Conservation (phyloP, 2,888 invertebrate genomes). For the Hanleya hanleyi region DNA sequence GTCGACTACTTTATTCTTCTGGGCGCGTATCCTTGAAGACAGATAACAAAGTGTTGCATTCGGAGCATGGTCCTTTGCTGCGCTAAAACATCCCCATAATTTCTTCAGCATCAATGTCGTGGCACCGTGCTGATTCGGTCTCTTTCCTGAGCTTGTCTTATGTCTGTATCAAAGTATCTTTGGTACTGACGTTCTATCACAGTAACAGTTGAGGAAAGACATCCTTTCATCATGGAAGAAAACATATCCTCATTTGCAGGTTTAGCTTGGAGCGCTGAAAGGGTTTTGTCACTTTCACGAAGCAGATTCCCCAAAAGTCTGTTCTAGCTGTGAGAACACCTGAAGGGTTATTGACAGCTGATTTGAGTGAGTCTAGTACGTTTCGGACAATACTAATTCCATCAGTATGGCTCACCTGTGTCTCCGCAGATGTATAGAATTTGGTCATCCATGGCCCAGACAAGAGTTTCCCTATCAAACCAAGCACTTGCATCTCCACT, state of each 20-base stretch:
- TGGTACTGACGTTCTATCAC: too few relatives aligned
- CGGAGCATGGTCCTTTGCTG: too few relatives aligned
- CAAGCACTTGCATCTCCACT: conserved; percentile 30
- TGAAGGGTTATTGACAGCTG: not conserved
- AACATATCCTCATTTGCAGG: not conserved
- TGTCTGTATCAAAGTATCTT: too few relatives aligned
- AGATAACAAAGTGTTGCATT: too few relatives aligned
- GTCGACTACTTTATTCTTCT: too few relatives aligned
- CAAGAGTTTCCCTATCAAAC: conserved; percentile 20
- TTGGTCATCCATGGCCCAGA: conserved; percentile 27
- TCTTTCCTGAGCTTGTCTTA: too few relatives aligned
- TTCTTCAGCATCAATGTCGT: too few relatives aligned
- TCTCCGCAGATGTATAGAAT: conserved; percentile 25
- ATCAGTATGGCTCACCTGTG: conserved; percentile 2
- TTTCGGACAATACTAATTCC: conserved; percentile 12
- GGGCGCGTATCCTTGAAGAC: too few relatives aligned
- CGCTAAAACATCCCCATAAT: too few relatives aligned
- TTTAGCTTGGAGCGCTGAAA: not conserved
- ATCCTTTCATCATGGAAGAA: not conserved
- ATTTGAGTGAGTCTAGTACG: conserved; percentile 4
- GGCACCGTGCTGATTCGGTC: too few relatives aligned
- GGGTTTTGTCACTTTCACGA: not conserved
- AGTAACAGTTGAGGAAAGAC: conserved; percentile 9
- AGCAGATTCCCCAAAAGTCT: conserved; percentile 10
- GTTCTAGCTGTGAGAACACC: not conserved